Evolutionary conservation across 2,113 vertebrate genomes (phyloP), one percentile per base, ranked within the genome.

Genomic region (Polyodon spathula): DNA sequence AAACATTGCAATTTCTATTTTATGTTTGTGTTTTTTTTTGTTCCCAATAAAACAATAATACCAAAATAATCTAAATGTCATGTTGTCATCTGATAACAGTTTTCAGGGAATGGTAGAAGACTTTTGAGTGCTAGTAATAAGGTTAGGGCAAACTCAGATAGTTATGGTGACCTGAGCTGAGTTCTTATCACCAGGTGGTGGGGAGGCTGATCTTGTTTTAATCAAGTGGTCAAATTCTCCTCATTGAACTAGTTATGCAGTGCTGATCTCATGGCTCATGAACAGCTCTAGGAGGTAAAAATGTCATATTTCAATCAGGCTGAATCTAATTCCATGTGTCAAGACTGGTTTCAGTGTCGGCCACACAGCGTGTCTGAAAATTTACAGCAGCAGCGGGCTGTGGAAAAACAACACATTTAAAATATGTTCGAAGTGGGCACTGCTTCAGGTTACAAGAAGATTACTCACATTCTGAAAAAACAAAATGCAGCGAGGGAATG

Each of bases 301-400:
- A 38, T 65, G 48, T 69, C 55, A 7, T 74, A 44, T 66, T 73
- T 76, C 60, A 56, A 0, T 71, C 67, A 76, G 59, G 14, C 54
- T 11, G 1, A 42, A 58, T 41, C 50, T 61, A 46, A 58, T 60
- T 68, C 5, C 0, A 14, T 15, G 53, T 9, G 2, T 65, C 74
- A 58, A 58, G 71, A 69, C 57, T 62, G 40, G 1, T 73, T 68
- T 70, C 67, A 40, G 43, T 56, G 43, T 46, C 0, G 61, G 59
- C 62, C 69, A 73, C 75, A 76, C 69, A 71, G 66, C 67, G 59
- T 67, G 63, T 51, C 64, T 70, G 75, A 72, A 76, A 74, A 71
- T 66, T 68, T 74, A 65, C 67, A 67, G 60, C 44, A 70, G 66
- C 43, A 59, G 39, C 54, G 64, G 60, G 54, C 55, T 68, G 12